Evolutionary conservation across 2,888 invertebrate genomes (phyloP).

Genomic region (Dione vanillae): DNA sequence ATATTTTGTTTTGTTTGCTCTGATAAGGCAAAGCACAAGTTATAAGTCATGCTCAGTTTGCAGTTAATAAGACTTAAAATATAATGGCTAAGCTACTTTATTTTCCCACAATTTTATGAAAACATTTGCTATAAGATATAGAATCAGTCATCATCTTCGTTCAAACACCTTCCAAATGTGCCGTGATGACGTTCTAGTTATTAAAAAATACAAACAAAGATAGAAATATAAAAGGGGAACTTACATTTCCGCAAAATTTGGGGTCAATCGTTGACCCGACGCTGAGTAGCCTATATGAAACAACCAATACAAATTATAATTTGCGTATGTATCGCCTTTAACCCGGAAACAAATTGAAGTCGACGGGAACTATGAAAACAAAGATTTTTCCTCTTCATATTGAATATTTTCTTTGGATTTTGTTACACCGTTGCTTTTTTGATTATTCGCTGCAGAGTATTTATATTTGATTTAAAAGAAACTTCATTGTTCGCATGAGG

Average conservation of each 20-base stretch:
- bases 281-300: slow-evolving; percentile 25
- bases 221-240: neutral
- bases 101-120: too few relatives aligned
- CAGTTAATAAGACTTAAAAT: too few relatives aligned
- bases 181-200: neutral
- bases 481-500: too few relatives aligned
- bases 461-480: too few relatives aligned
- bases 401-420: slow-evolving; percentile 4
- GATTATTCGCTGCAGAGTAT: too few relatives aligned
- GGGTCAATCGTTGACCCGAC: slow-evolving; percentile 21
- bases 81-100: too few relatives aligned
- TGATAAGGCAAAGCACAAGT: too few relatives aligned
- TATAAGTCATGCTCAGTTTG: too few relatives aligned
- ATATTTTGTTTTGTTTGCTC: too few relatives aligned
- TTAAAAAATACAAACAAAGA: neutral
- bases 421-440: slow-evolving; percentile 7
- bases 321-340: slow-evolving; percentile 22
- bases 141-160: neutral
- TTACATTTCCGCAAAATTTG: neutral
- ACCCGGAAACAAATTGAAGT: slow-evolving; percentile 20
- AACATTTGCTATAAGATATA: too few relatives aligned
- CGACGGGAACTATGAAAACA: slow-evolving; percentile 9
- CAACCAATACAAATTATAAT: slow-evolving; percentile 28
- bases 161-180: neutral
- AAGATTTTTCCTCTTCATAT: slow-evolving; percentile 19